phyloP scores from a whole-genome alignment of 1,140 invertebrate genomes.

The Drosophila carrolli region DNA sequence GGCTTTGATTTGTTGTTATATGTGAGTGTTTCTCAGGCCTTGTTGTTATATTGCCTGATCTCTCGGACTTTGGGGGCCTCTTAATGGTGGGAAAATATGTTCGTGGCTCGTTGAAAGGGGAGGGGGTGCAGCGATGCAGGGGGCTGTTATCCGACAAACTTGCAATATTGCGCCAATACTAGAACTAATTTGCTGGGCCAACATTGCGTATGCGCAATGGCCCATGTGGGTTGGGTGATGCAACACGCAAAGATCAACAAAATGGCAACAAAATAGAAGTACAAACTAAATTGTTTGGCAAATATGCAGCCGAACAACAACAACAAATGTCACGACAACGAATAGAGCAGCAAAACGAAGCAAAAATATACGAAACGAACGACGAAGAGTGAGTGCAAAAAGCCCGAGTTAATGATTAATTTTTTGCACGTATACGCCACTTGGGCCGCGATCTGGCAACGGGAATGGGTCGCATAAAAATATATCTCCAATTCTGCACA shows the following conservation, averaged over 20 bases:
- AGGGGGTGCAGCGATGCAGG: not conserved
- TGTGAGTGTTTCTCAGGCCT: constrained; percentile 58
- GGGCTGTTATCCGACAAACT: not conserved
- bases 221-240: constrained; percentile 27
- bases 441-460: constrained; percentile 37
- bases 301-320: constrained; percentile 42
- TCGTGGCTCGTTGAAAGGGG: constrained; percentile 19
- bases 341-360: constrained; percentile 29
- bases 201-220: constrained; percentile 41
- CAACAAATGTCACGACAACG: constrained; percentile 68
- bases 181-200: constrained; percentile 47
- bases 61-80: constrained; percentile 54
- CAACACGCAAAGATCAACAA: constrained; percentile 26
- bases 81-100: constrained; percentile 83
- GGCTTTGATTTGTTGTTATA: constrained; percentile 71
- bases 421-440: constrained; percentile 70
- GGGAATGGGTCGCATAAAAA: constrained; percentile 26
- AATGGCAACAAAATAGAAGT: constrained; percentile 24
- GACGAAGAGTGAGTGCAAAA: constrained; percentile 26
- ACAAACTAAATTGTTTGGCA: constrained; percentile 30
- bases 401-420: constrained; percentile 67
- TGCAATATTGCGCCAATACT: constrained; percentile 33
- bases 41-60: constrained; percentile 46
- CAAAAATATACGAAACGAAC: constrained; percentile 27
- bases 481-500: constrained; percentile 5